phyloP scores from a whole-genome alignment of 2,888 invertebrate species.

The Neocrepidodera transversa region DNA sequence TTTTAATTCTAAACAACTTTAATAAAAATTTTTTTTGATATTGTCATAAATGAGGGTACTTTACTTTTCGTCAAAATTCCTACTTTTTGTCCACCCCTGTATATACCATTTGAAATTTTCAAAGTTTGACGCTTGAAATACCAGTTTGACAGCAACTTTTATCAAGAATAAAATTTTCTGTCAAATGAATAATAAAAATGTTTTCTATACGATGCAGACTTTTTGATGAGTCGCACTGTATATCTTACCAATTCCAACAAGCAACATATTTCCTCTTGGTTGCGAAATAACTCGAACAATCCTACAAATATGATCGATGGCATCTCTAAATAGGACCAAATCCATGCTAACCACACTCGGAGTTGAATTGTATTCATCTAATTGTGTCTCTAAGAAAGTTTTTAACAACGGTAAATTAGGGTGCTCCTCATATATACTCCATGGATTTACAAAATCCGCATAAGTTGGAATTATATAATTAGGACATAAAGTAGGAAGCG shows the following conservation, averaged over 20 bases:
- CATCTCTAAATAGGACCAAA: slow-evolving; percentile 85
- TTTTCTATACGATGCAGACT: too few relatives aligned
- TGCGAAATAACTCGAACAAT: slow-evolving; percentile 85
- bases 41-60: too few relatives aligned
- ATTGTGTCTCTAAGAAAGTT: slow-evolving; percentile 63
- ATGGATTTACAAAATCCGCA: slow-evolving; percentile 82
- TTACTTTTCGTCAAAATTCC: too few relatives aligned
- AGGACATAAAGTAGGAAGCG: slow-evolving; percentile 80
- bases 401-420: slow-evolving; percentile 68
- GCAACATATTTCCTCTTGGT: slow-evolving; percentile 82
- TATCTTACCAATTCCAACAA: slow-evolving; percentile 27
- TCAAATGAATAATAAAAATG: too few relatives aligned
- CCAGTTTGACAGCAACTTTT: too few relatives aligned
- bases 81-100: too few relatives aligned
- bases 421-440: slow-evolving; percentile 72
- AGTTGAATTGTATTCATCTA: slow-evolving; percentile 81
- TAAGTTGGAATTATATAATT: slow-evolving; percentile 73
- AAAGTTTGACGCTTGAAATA: too few relatives aligned
- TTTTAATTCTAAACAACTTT: too few relatives aligned
- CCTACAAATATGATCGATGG: slow-evolving; percentile 84
- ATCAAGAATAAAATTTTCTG: not conserved
- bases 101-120: too few relatives aligned
- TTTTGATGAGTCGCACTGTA: too few relatives aligned
- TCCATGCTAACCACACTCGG: slow-evolving; percentile 82
- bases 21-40: too few relatives aligned